Percentiles rank a stretch among this genome's conserved stretches.
These are phyloP conservation scores for Cirrhinus molitorella DNA, from an alignment of 2,797 vertebrate genomes.

Conservation along the genomic window DNA sequence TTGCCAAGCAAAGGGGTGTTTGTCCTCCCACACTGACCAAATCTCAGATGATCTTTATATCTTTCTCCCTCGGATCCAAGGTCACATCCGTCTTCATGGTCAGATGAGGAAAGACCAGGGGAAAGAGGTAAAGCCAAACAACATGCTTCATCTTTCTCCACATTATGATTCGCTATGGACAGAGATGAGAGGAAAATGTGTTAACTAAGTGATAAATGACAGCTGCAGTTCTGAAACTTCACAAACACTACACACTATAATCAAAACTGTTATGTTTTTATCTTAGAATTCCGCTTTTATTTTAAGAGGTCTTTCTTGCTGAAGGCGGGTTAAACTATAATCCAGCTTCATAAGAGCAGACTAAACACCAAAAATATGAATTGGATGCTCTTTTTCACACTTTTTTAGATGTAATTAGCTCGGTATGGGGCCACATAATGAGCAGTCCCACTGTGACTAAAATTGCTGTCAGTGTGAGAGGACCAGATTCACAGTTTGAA, in stretches of 20 bases:
- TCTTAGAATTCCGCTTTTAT: not conserved
- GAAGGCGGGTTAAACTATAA: slow-evolving; percentile 4
- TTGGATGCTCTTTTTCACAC: slow-evolving; percentile 38
- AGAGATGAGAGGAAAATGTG: not conserved
- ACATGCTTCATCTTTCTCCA: slow-evolving; percentile 12
- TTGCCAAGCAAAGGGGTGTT: slow-evolving; percentile 3
- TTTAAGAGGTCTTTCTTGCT: not conserved
- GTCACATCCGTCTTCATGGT: slow-evolving; percentile 1
- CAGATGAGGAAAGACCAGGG: not conserved
- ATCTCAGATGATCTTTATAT: slow-evolving; percentile 13
- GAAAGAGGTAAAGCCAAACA: not conserved
- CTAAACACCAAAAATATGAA: slow-evolving; percentile 36
- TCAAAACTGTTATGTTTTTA: not conserved
- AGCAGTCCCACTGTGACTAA: slow-evolving; percentile 47
- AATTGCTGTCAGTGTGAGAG: slow-evolving; percentile 48
- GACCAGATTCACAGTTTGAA: slow-evolving; percentile 33
- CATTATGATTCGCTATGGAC: slow-evolving; percentile 4
- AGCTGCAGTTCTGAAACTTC: not conserved
- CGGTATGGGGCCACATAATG: slow-evolving; percentile 44
- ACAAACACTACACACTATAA: not conserved
- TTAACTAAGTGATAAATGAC: not conserved
- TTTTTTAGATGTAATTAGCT: slow-evolving; percentile 45
- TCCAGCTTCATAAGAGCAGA: not conserved
- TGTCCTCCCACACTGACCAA: not conserved
- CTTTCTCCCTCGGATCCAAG: slow-evolving; percentile 20